Percentiles rank a stretch among this genome's conserved stretches.
Evolutionary conservation across 2,888 invertebrate genomes (phyloP).

Genomic region (Onthophagus sagittarius): DNA sequence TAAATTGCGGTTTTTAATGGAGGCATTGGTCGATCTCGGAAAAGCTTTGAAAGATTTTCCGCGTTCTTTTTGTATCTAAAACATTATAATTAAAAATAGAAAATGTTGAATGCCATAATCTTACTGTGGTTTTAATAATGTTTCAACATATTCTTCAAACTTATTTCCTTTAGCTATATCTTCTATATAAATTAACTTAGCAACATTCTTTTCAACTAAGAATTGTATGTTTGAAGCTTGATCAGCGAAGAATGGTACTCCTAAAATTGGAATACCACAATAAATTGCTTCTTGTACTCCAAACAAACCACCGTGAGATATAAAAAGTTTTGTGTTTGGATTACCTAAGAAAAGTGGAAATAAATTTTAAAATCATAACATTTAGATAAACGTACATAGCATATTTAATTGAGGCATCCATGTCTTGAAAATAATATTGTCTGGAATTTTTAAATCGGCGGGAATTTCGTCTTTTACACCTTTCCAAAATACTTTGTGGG

Average conservation of each 20-base stretch:
- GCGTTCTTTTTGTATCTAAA: constrained; percentile 20
- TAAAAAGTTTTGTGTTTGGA: constrained; percentile 46
- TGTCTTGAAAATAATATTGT: constrained; percentile 51
- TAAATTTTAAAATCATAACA: not conserved
- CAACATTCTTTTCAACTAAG: constrained; percentile 52
- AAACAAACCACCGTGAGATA: constrained; percentile 51
- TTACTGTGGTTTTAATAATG: constrained; percentile 48
- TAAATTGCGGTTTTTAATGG: constrained; percentile 31
- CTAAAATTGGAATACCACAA: constrained; percentile 42
- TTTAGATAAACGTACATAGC: constrained; percentile 47
- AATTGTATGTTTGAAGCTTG: constrained; percentile 52
- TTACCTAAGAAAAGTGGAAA: constrained; percentile 39
- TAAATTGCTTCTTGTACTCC: constrained; percentile 47
- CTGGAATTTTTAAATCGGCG: constrained; percentile 45
- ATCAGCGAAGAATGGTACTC: constrained; percentile 39
- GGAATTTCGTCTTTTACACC: constrained; percentile 50
- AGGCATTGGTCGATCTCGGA: constrained; percentile 28
- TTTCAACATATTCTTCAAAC: constrained; percentile 32
- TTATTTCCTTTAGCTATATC: constrained; percentile 29
- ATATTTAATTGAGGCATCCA: constrained; percentile 58
- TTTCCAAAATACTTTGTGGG: constrained; percentile 54
- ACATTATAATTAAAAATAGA: not conserved
- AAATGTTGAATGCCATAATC: constrained; percentile 20
- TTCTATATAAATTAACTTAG: constrained; percentile 39
- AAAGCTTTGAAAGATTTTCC: constrained; percentile 23